phyloP scores from a whole-genome alignment of 2,113 vertebrate genomes.

The Oceanodroma tethys region DNA sequence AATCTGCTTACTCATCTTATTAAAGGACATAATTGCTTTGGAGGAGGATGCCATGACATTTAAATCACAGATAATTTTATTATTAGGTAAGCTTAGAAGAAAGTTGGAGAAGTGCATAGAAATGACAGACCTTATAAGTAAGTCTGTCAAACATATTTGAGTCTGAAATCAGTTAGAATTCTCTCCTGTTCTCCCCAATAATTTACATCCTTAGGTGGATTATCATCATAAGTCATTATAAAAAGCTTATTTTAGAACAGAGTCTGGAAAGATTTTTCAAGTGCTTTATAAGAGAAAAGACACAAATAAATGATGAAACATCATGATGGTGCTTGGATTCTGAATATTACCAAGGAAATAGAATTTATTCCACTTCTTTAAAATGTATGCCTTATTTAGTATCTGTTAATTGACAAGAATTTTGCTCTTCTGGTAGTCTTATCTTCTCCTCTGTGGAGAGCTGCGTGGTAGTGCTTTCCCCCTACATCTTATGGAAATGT shows the following conservation, averaged over 20 bases:
- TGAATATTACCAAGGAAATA: neutral
- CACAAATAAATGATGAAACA: neutral
- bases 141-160: neutral
- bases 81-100: neutral
- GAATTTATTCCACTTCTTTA: neutral
- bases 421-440: neutral
- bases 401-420: neutral
- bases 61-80: neutral
- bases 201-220: neutral
- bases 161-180: neutral
- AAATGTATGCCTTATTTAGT: neutral
- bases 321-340: neutral
- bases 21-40: neutral
- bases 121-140: neutral
- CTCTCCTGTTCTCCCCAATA: neutral
- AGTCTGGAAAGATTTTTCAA: neutral
- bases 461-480: neutral
- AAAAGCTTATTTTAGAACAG: neutral
- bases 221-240: neutral
- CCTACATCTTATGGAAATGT: neutral
- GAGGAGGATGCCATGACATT: neutral
- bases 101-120: neutral
- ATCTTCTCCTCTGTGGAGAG: neutral
- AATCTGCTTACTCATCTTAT: constrained; percentile 1
- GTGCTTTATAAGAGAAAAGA: neutral